Evolutionary conservation across 2,797 vertebrate species (phyloP), one percentile per base, ranked within the genome.

Genomic region (Coluber constrictor): DNA sequence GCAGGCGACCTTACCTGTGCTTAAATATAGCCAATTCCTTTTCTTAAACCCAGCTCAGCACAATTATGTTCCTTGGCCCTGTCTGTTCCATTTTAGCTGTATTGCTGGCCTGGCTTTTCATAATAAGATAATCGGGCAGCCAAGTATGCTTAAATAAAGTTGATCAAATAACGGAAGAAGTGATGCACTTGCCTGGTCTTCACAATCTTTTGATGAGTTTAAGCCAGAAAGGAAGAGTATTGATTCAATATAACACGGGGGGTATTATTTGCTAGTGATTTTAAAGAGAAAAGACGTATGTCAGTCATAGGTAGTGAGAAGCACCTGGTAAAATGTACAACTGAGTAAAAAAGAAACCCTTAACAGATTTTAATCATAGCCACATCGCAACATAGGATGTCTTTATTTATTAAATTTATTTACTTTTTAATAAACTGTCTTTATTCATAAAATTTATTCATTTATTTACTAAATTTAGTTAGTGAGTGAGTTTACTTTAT

Each of bases 11-110:
- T 96, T 92, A 95, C 95, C 94, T 94, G 94, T 93, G 95, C 96
- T 95, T 96, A 96, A 96, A 95, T 86, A 79, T 92, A 95, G 94
- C 92, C 96, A 95, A 96, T 93, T 94, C 94, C 94, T 95, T 93
- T 95, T 95, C 94, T 93, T 95, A 95, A 95, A 92, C 61, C 95
- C 94, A 90, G 89, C 83, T 54, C 93, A 94, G 93, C 92, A 96
- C 95, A 95, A 90, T 57, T 95, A 93, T 91, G 93, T 95, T 55
- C 90, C 86, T 93, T 86, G 93, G 90, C 86, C 87, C 87, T 37
- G 88, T 95, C 92, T 92, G 18, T 47, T 79, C 18, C 74, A 79
- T 18, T 79, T 43, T 79, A 23, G 79, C 57, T 43, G 55, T 87
- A 92, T 61, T 87, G 56, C 43, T 43, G n/a, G 51, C 86, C 10